Conservation (phyloP, 2,797 vertebrate species). For the Heliangelus exortis region DNA sequence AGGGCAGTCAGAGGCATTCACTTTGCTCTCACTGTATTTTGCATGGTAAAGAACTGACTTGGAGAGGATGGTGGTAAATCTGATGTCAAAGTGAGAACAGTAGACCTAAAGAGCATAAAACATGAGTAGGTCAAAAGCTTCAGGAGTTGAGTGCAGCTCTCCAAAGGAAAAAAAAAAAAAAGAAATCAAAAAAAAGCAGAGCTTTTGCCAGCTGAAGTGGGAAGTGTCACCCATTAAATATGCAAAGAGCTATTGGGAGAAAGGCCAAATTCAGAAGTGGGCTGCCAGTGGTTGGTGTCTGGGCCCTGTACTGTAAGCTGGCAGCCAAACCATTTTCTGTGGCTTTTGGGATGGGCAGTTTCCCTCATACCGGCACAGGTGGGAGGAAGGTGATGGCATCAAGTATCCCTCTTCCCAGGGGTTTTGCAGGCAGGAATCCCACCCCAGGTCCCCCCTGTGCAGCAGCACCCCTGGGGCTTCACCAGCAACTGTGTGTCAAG, state of each 20-base stretch:
- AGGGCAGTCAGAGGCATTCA: background rate
- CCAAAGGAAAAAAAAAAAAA: background rate
- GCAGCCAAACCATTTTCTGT: background rate
- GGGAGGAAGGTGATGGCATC: background rate
- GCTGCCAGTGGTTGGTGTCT: background rate
- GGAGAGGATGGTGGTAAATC: background rate
- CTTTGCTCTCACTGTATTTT: background rate
- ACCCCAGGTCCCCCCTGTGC: background rate
- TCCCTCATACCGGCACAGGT: accelerated
- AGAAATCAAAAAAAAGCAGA: background rate
- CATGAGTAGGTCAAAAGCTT: background rate
- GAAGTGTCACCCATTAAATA: background rate
- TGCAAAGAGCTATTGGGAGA: background rate
- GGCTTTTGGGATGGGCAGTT: background rate
- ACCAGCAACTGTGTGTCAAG: background rate
- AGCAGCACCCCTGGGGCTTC: background rate
- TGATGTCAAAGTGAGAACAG: background rate
- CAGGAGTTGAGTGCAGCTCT: background rate
- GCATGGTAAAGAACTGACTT: background rate
- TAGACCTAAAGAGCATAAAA: background rate
- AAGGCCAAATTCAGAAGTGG: background rate
- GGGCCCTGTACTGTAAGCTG: background rate
- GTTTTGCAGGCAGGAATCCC: background rate
- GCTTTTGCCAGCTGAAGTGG: background rate
- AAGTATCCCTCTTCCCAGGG: background rate